These are phyloP conservation scores for Drosophila mercatorum DNA, from an alignment of 2,888 invertebrate species.

Conservation along the genomic window DNA sequence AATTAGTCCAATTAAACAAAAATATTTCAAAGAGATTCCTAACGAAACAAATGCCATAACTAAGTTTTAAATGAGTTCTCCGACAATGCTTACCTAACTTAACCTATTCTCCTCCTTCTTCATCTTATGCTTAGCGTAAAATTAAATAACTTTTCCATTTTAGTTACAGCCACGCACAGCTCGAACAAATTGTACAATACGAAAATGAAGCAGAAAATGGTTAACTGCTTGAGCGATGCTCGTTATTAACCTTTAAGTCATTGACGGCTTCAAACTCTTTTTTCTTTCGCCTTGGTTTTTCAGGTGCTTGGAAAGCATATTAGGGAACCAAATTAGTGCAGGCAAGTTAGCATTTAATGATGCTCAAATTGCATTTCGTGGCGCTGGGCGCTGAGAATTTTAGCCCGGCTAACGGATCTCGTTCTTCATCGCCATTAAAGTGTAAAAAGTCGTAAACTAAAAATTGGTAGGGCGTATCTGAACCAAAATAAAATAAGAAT, in stretches of 20 bases:
- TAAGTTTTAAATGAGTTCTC: neutral
- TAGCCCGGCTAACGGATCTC: constrained; percentile 44
- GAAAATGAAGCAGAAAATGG: constrained; percentile 62
- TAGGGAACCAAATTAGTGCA: constrained; percentile 70
- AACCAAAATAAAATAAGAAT: constrained; percentile 15
- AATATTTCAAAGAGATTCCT: neutral
- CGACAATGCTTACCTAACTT: constrained; percentile 13
- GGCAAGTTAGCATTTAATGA: constrained; percentile 67
- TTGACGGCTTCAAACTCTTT: constrained; percentile 12
- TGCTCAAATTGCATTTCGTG: constrained; percentile 68
- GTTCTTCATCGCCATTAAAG: constrained; percentile 60
- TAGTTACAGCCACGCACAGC: constrained; percentile 43
- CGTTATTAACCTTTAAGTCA: constrained; percentile 20
- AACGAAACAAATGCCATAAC: neutral
- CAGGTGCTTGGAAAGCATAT: constrained; percentile 71
- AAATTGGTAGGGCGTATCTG: constrained; percentile 61
- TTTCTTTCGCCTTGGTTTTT: constrained; percentile 16
- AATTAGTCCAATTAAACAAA: constrained; percentile 10
- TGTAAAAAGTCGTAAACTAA: constrained; percentile 72
- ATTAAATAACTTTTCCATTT: constrained; percentile 7
- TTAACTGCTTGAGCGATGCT: constrained; percentile 34
- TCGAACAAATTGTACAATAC: constrained; percentile 41
- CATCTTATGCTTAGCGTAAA: constrained; percentile 4
- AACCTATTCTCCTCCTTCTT: neutral
- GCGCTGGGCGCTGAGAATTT: constrained; percentile 42